Base-by-base conservation (phyloP, 2,797 vertebrate species). In the Sandelia bainsii region DNA sequence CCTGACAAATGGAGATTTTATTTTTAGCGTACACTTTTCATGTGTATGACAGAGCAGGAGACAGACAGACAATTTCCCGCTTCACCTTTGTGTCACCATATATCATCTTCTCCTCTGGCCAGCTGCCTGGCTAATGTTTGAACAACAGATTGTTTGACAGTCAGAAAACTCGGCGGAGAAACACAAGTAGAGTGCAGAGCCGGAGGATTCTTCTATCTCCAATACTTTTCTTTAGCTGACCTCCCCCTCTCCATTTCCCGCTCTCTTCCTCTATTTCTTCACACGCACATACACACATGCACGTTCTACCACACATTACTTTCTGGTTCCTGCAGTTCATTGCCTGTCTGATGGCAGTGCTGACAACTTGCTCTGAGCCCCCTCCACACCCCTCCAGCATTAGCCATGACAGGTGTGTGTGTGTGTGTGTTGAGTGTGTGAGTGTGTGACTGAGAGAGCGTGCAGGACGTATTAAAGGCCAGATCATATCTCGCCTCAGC, bases 341-440 rank as follows among this genome's bases (percentile, higher is more conserved):
- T 79, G 80, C 65, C 65, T 73, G 74, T 57, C 58, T 77, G 69
- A 84, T 89, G 85, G 84, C 86, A 89, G 83, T 51, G 60, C 77
- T 91, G 89, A 89, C 86, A 91, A 81, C 70, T 77, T 81, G 77
- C 80, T 80, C 54, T 4, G 8, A 79, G 75, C 65, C 82, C 89
- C 70, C 58, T 68, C 50, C 78, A 74, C 80, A 77, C 56, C 67
- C 69, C 13, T 72, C 60, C 42, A 80, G 78, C 69, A 89, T 87
- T 82, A 84, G 74, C 60, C 48, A 40, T 87, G 89, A 84, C 89
- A 89, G 80, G 78, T 81, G 67, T 75, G 77, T 72, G 60, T 37
- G 69, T 53, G 56, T 67, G 68, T 64, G 68, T 53, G 29, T 66
- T 8, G 32, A 8, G 22, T 5, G 56, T 23, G 57, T 19, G 57